Conservation (phyloP, 1,140 invertebrate genomes). For the Lepidostoma basale region DNA sequence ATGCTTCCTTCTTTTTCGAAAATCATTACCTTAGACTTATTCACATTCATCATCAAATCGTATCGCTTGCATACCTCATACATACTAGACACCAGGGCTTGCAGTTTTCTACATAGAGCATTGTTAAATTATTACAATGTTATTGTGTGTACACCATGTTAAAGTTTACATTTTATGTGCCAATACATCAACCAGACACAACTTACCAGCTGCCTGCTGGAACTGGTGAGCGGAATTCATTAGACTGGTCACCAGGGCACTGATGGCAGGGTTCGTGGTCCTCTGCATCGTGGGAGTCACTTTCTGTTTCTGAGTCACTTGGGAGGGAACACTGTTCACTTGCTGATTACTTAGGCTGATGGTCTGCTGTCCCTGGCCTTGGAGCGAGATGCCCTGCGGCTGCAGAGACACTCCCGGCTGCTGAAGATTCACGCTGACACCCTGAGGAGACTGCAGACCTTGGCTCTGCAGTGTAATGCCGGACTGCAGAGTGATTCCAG, state of each 20-base stretch:
- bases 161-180: background rate
- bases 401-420: background rate
- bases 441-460: conserved; percentile 20
- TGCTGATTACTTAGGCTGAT: conserved; percentile 34
- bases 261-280: conserved; percentile 75
- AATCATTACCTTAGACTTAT: too few relatives aligned
- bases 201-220: conserved; percentile 66
- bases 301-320: conserved; percentile 54
- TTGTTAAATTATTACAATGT: background rate
- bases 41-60: too few relatives aligned
- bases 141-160: background rate
- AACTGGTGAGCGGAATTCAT: conserved; percentile 82
- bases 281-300: conserved; percentile 66
- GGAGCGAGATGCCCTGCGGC: conserved; percentile 24
- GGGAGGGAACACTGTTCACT: conserved; percentile 18
- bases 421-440: conserved; percentile 15
- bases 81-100: too few relatives aligned
- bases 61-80: too few relatives aligned
- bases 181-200: background rate
- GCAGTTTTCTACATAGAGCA: too few relatives aligned
- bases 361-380: conserved; percentile 29
- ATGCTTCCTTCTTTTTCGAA: too few relatives aligned
- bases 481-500: conserved; percentile 26
- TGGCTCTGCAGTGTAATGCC: conserved; percentile 29
- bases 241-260: conserved; percentile 75